Evolutionary conservation across 2,888 invertebrate species (phyloP).

Genomic region (Allophyes oxyacanthae): DNA sequence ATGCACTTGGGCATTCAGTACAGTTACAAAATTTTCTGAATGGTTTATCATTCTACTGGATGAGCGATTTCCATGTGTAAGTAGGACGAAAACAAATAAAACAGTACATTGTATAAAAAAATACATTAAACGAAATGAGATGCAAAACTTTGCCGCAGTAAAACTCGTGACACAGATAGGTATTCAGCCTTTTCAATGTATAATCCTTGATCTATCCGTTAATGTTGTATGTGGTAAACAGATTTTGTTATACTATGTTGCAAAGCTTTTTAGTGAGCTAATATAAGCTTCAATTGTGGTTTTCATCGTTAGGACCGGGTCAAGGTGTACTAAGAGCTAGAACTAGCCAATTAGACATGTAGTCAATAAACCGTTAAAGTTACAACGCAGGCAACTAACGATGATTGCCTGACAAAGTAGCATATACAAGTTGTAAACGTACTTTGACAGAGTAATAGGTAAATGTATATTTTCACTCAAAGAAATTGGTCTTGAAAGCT

Average conservation of each 20-base stretch:
- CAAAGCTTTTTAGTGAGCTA: not conserved
- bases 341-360: slow-evolving; percentile 7
- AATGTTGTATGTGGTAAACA: slow-evolving; percentile 3
- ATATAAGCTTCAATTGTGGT: slow-evolving; percentile 5
- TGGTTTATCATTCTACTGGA: too few species aligned
- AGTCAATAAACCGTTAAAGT: slow-evolving; percentile 29
- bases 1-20: too few species aligned
- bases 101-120: too few species aligned
- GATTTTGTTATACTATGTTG: slow-evolving; percentile 1
- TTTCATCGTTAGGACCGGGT: slow-evolving; percentile 9
- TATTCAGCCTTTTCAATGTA: not conserved
- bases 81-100: too few species aligned
- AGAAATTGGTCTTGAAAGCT: slow-evolving; percentile 13
- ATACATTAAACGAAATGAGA: too few species aligned
- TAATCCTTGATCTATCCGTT: slow-evolving; percentile 4
- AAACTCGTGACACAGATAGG: too few species aligned
- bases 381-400: slow-evolving; percentile 26
- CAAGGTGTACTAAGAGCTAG: slow-evolving; percentile 13
- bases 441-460: slow-evolving; percentile 12
- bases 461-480: not conserved
- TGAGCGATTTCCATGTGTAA: too few species aligned
- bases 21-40: too few species aligned
- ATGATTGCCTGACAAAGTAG: slow-evolving; percentile 37
- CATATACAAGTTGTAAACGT: slow-evolving; percentile 33
- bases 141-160: too few species aligned